phyloP scores from a whole-genome alignment of 1,140 invertebrate genomes.

The Meloidogyne hapla region DNA sequence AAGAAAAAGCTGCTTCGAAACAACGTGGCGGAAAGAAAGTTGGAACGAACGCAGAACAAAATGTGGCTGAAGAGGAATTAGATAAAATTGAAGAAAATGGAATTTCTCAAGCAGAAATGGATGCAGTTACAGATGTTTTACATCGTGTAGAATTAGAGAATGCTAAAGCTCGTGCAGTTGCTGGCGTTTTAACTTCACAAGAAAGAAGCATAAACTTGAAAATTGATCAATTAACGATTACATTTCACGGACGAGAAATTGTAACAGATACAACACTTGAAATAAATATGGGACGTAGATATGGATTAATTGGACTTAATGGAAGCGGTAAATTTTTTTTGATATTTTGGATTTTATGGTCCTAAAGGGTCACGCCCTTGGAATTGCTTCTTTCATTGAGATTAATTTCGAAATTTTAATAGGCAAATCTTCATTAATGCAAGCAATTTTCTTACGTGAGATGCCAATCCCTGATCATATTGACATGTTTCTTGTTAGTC shows the following conservation, averaged over 20 bases:
- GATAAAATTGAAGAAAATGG: conserved; percentile 12
- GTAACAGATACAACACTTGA: conserved; percentile 92
- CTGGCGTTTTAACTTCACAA: conserved; percentile 89
- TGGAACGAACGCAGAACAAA: conserved; percentile 63
- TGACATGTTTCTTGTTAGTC: conserved; percentile 88
- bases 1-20: conserved; percentile 76
- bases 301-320: conserved; percentile 92
- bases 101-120: conserved; percentile 34
- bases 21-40: conserved; percentile 66
- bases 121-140: conserved; percentile 69
- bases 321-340: conserved; percentile 79
- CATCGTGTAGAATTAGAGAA: conserved; percentile 80
- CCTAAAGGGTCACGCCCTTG: too few relatives aligned
- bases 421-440: conserved; percentile 88
- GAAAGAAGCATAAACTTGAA: conserved; percentile 91
- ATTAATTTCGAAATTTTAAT: conserved; percentile 15
- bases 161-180: conserved; percentile 87
- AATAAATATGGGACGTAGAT: conserved; percentile 90
- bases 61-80: conserved; percentile 41
- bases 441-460: conserved; percentile 86
- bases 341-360: too few relatives aligned
- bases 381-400: conserved; percentile 5
- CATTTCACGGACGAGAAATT: conserved; percentile 93
- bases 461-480: conserved; percentile 92
- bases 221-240: conserved; percentile 93